A percentile compares a stretch with the other conserved stretches of the same genome.
Evolutionary conservation across 2,888 invertebrate species (phyloP).

Genomic region (Augochlorella aurata): DNA sequence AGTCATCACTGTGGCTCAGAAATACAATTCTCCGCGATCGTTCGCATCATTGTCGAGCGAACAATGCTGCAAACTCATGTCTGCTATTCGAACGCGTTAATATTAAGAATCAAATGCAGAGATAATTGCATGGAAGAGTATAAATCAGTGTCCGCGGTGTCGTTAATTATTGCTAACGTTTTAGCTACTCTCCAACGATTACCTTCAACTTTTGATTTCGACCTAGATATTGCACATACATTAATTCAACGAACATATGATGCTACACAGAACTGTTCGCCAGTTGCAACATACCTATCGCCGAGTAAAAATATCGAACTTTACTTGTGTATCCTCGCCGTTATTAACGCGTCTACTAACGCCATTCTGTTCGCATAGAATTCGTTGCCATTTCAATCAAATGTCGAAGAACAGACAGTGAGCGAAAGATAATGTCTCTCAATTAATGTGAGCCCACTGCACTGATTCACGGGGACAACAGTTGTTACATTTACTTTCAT

Average conservation of each 20-base stretch:
- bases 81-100: slow-evolving; percentile 12
- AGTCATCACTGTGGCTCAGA: slow-evolving; percentile 16
- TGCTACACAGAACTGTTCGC: slow-evolving; percentile 31
- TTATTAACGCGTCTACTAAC: not conserved
- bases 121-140: slow-evolving; percentile 33
- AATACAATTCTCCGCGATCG: slow-evolving; percentile 26
- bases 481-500: not conserved
- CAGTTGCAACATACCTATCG: not conserved
- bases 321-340: not conserved
- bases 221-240: slow-evolving; percentile 57
- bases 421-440: not conserved
- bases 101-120: slow-evolving; percentile 21
- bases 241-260: slow-evolving; percentile 28
- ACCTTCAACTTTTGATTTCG: slow-evolving; percentile 42
- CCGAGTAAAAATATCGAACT: not conserved
- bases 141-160: slow-evolving; percentile 11
- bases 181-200: slow-evolving; percentile 28
- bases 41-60: slow-evolving; percentile 3
- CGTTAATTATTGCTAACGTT: slow-evolving; percentile 13
- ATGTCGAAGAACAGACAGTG: not conserved
- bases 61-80: slow-evolving; percentile 11
- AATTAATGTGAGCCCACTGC: not conserved
- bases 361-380: not conserved
- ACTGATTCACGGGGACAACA: not conserved
- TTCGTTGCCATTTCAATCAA: not conserved